Evolutionary conservation across 2,113 vertebrate species (phyloP), one percentile per base, ranked within the genome.

Genomic region (Brachyistius frenatus): DNA sequence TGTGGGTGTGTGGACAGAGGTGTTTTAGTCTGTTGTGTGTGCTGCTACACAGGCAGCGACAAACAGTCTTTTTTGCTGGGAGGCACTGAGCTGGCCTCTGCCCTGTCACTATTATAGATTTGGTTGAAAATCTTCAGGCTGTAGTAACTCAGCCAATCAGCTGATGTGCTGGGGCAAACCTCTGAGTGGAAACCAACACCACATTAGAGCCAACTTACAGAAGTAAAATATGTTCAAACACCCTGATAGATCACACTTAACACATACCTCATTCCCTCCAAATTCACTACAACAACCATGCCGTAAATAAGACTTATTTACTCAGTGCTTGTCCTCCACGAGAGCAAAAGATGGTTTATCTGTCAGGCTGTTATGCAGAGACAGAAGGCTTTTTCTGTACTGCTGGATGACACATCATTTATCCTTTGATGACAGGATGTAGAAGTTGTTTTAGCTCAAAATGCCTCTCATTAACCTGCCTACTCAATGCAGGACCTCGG

Each of bases 391-490:
- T 85, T 73, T 66, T 76, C 67, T 52, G 9, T 47, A 13, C 62
- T 67, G 71, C 77, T 66, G 60, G 31, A 70, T 85, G 89, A 82
- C 72, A 76, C 81, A 69, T 87, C 80, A 72, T 84, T 83, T 81
- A 81, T 84, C 78, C 86, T 81, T 2, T 78, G 75, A 78, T 85
- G 88, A 85, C 88, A 91, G 87, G 83, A 91, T 82, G 86, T 80
- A 71, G 86, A 85, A 83, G 74, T 78, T 85, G 86, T 84, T 78
- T 80, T 56, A 86, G 80, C 79, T 78, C 87, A 83, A 71, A 23
- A 44, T 86, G 74, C 66, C 86, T 91, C 88, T 90, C 78, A 92
- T 92, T 93, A 91, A 90, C 88, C 90, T 91, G 84, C 89, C 90
- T 82, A 91, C 92, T 88, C 88, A 81, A 81, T 66, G 50, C 73